Percentiles rank a stretch among this genome's conserved stretches.
phyloP scores from a whole-genome alignment of 1,140 invertebrate species.

The Monomorium pharaonis region DNA sequence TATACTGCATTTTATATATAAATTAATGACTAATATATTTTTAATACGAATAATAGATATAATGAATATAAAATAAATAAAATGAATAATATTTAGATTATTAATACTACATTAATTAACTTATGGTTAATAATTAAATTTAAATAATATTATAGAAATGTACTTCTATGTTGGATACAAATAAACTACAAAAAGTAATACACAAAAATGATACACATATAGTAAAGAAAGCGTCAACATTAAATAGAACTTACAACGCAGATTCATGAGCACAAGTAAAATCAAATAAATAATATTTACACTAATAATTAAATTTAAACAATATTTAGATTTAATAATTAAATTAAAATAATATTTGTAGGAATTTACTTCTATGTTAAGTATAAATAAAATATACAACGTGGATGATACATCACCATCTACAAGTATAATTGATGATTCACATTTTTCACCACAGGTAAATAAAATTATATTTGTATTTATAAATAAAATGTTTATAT shows the following conservation, averaged over 20 bases:
- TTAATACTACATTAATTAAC: not conserved
- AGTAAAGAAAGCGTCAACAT: too few relatives aligned
- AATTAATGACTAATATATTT: too few relatives aligned
- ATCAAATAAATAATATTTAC: not conserved
- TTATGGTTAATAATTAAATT: not conserved
- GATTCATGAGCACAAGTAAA: too few relatives aligned
- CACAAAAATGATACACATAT: too few relatives aligned
- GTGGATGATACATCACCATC: not conserved
- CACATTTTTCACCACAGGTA: not conserved
- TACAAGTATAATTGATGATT: not conserved
- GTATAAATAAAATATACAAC: not conserved
- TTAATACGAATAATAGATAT: not conserved
- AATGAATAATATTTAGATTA: not conserved
- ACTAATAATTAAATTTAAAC: not conserved
- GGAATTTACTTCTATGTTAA: not conserved
- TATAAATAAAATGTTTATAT: not conserved
- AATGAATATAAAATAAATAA: too few relatives aligned
- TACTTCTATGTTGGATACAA: too few relatives aligned
- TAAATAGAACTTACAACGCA: too few relatives aligned
- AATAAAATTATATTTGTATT: not conserved
- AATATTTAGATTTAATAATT: not conserved
- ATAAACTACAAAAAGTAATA: too few relatives aligned
- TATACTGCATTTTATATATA: too few relatives aligned
- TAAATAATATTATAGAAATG: too few relatives aligned
- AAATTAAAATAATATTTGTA: not conserved